phyloP scores from a whole-genome alignment of 2,888 invertebrate species.

The Lasioglossum villosulum region DNA sequence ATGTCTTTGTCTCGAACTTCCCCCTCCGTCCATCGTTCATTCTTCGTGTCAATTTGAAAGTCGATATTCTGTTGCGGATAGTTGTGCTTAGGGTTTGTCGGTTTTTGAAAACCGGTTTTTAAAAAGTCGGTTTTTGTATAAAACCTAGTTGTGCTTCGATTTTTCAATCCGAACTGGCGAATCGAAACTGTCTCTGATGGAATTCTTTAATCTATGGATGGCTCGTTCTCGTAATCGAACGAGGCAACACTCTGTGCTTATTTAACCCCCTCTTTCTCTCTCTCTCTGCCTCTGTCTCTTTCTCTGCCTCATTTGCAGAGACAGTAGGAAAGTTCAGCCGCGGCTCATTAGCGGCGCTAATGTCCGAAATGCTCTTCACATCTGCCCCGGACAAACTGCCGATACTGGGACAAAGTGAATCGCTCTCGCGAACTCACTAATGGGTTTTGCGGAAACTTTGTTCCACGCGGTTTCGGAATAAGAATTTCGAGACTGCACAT shows the following conservation, averaged over 20 bases:
- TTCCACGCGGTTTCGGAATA: not conserved
- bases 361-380: conserved; percentile 48
- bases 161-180: not conserved
- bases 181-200: not conserved
- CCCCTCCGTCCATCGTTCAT: not conserved
- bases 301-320: conserved; percentile 66
- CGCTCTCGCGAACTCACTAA: conserved; percentile 13
- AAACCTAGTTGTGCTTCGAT: not conserved
- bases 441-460: conserved; percentile 12
- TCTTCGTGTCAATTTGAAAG: conserved; percentile 18
- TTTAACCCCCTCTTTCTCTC: not conserved
- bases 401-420: conserved; percentile 19
- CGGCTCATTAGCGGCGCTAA: conserved; percentile 74
- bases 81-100: too few relatives aligned
- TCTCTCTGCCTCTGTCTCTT: not conserved
- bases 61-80: conserved; percentile 45
- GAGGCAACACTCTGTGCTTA: not conserved
- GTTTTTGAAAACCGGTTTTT: too few relatives aligned
- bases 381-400: conserved; percentile 20
- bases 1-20: conserved; percentile 21
- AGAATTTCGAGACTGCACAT: not conserved
- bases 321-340: conserved; percentile 70
- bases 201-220: not conserved
- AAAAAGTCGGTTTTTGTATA: too few relatives aligned
- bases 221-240: not conserved